Percentiles rank a stretch among this genome's conserved stretches.
Evolutionary conservation across 2,888 invertebrate genomes (phyloP).

Genomic region (Pyrocoelia pectoralis): DNA sequence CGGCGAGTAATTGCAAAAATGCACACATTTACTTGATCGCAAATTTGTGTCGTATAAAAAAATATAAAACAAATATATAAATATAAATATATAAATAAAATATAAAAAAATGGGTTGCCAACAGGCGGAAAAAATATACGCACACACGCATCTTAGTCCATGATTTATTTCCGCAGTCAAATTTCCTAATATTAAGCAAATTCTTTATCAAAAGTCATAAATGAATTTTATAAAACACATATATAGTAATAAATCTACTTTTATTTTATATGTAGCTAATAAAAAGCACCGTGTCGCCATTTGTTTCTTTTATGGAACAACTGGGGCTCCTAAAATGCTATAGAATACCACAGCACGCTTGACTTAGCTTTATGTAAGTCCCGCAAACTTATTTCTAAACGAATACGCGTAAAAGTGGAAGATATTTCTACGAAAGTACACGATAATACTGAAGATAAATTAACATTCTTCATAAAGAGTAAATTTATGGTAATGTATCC

Average conservation of each 20-base stretch:
- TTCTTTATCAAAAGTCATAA: neutral
- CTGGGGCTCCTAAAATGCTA: constrained; percentile 26
- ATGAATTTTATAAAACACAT: constrained; percentile 5
- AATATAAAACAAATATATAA: too few relatives aligned
- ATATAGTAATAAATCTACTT: constrained; percentile 14
- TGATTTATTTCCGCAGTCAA: too few relatives aligned
- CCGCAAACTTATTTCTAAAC: constrained; percentile 30
- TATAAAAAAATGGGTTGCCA: too few relatives aligned
- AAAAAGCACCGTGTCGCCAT: constrained; percentile 32
- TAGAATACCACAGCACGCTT: constrained; percentile 28
- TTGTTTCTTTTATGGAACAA: constrained; percentile 35
- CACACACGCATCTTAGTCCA: too few relatives aligned
- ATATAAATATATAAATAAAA: too few relatives aligned
- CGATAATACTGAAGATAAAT: neutral
- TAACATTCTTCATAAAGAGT: neutral
- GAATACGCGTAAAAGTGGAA: constrained; percentile 19
- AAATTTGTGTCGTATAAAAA: too few relatives aligned
- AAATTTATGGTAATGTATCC: neutral
- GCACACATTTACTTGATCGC: too few relatives aligned
- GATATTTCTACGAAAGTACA: neutral
- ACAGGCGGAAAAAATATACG: too few relatives aligned
- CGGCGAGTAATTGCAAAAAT: too few relatives aligned
- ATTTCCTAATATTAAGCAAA: too few relatives aligned
- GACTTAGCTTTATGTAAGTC: constrained; percentile 29
- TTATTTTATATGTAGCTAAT: constrained; percentile 27